These are phyloP conservation scores for Diprion similis DNA, from an alignment of 1,140 invertebrate genomes.

Conservation along the genomic window DNA sequence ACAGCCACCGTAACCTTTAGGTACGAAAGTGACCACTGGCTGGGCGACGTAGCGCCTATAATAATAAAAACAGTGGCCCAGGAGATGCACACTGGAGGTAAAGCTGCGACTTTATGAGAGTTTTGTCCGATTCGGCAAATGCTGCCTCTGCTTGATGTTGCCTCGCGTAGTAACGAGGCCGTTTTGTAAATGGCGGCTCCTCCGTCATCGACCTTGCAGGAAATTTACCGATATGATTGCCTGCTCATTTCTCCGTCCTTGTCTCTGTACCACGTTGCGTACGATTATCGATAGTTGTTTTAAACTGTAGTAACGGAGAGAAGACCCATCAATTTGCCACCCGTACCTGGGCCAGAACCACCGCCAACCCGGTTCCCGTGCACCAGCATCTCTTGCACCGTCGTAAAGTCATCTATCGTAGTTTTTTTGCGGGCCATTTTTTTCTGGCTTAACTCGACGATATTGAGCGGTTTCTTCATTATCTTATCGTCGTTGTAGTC, in stretches of 20 bases:
- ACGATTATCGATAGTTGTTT: constrained; percentile 22
- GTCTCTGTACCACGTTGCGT: neutral
- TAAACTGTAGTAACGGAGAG: constrained; percentile 65
- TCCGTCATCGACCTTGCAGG: neutral
- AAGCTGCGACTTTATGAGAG: too few relatives aligned
- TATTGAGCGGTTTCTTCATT: constrained; percentile 50
- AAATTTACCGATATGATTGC: neutral
- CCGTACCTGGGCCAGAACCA: constrained; percentile 47
- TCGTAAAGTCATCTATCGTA: constrained; percentile 56
- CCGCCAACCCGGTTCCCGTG: constrained; percentile 57
- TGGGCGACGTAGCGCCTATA: neutral
- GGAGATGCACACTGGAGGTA: too few relatives aligned
- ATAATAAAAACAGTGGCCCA: too few relatives aligned
- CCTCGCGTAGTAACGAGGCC: too few relatives aligned
- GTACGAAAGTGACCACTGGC: constrained; percentile 6
- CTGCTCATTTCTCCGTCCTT: constrained; percentile 15
- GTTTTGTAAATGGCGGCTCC: too few relatives aligned
- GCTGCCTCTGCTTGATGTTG: too few relatives aligned
- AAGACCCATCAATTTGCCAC: constrained; percentile 61
- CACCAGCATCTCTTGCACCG: constrained; percentile 60
- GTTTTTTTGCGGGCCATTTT: constrained; percentile 56
- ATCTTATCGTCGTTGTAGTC: constrained; percentile 58
- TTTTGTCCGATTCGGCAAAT: too few relatives aligned
- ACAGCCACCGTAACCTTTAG: too few relatives aligned
- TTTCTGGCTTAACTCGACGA: constrained; percentile 50